These are phyloP conservation scores for Tyrophagus putrescentiae DNA, from an alignment of 1,140 invertebrate species.

Conservation along the genomic window DNA sequence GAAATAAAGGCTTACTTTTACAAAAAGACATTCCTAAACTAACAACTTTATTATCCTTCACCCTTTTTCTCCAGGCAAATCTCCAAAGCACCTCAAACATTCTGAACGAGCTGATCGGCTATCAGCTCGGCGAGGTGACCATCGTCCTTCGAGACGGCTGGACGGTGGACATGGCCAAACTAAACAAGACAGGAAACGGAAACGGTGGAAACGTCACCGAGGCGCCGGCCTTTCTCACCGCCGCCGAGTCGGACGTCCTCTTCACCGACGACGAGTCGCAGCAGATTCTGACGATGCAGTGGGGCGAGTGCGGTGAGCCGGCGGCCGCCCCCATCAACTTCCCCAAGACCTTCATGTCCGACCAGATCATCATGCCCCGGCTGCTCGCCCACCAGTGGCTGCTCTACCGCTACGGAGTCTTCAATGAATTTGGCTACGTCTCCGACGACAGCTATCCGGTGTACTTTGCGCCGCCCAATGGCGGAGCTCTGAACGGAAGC, in stretches of 20 bases:
- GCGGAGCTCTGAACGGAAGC: constrained; percentile 8
- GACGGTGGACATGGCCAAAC: neutral
- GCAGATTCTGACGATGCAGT: constrained; percentile 16
- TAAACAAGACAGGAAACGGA: neutral
- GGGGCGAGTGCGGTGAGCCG: constrained; percentile 12
- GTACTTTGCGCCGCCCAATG: constrained; percentile 26
- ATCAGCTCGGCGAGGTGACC: constrained; percentile 7
- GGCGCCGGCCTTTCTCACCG: neutral
- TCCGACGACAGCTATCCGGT: constrained; percentile 44
- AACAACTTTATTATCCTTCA: neutral
- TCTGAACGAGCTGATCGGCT: neutral
- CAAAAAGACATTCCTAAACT: neutral
- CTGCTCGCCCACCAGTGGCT: constrained; percentile 47
- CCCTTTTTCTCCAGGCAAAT: neutral
- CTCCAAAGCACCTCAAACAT: constrained; percentile 1
- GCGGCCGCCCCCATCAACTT: neutral
- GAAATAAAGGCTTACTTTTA: neutral
- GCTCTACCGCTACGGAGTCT: constrained; percentile 51
- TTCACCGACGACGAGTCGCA: neutral
- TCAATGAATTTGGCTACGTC: constrained; percentile 47
- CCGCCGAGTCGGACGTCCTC: neutral
- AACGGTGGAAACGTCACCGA: neutral
- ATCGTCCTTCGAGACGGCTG: constrained; percentile 9
- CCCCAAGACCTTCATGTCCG: neutral
- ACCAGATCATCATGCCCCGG: constrained; percentile 30